Conservation (phyloP, 2,888 invertebrate species). For the Portevinia maculata region DNA sequence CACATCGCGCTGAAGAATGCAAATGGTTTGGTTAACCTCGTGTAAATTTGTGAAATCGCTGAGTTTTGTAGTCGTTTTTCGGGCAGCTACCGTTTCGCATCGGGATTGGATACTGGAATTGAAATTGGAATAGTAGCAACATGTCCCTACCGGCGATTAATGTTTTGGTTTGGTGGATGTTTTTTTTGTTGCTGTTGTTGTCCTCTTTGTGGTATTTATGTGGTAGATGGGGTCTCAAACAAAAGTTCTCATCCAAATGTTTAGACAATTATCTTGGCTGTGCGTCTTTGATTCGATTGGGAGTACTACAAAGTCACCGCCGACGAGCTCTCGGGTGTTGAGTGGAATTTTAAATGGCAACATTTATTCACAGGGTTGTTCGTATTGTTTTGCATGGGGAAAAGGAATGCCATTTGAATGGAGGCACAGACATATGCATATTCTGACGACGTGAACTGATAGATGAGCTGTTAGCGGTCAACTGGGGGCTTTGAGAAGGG, state of each 20-base stretch:
- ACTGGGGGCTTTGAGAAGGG: slow-evolving; percentile 2
- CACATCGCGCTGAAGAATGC: slow-evolving; percentile 65
- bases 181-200: slow-evolving; percentile 16
- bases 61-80: slow-evolving; percentile 66
- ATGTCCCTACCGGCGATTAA: slow-evolving; percentile 69
- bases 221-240: slow-evolving; percentile 39
- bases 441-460: slow-evolving; percentile 11
- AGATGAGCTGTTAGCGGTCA: slow-evolving; percentile 13
- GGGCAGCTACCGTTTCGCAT: slow-evolving; percentile 67
- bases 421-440: slow-evolving; percentile 19
- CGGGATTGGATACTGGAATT: slow-evolving; percentile 3
- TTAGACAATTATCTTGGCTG: slow-evolving; percentile 64
- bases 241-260: slow-evolving; percentile 59
- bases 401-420: slow-evolving; percentile 55
- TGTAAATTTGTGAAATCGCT: slow-evolving; percentile 73
- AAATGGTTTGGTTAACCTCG: slow-evolving; percentile 72
- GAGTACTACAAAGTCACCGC: slow-evolving; percentile 42
- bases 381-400: neutral
- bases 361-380: slow-evolving; percentile 60
- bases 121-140: slow-evolving; percentile 4
- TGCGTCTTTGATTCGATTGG: slow-evolving; percentile 51
- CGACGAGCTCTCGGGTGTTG: slow-evolving; percentile 66
- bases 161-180: slow-evolving; percentile 24
- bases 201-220: slow-evolving; percentile 32
- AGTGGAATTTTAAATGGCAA: slow-evolving; percentile 74